These are phyloP conservation scores for Cyprichromis sp. DNA, from an alignment of 2,113 vertebrate species.

Conservation along the genomic window DNA sequence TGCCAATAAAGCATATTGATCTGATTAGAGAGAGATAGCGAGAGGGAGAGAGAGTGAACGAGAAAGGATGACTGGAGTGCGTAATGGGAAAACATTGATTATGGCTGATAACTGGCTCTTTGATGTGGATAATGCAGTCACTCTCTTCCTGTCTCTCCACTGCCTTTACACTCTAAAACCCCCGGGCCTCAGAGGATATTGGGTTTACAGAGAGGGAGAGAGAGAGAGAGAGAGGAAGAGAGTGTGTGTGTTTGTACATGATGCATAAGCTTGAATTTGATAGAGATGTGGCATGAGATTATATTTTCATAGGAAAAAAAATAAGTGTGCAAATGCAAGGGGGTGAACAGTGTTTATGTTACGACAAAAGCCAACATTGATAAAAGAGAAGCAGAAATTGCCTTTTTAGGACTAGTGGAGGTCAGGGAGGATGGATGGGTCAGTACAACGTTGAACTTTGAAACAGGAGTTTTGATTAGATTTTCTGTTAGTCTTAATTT, in stretches of 20 bases:
- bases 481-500: neutral
- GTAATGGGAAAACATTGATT: conserved; percentile 75
- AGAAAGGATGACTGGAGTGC: conserved; percentile 4
- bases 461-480: neutral
- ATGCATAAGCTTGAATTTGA: neutral
- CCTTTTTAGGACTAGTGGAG: neutral
- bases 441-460: neutral
- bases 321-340: neutral
- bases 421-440: neutral
- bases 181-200: conserved; percentile 67
- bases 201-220: conserved; percentile 30
- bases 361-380: fast-evolving
- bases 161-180: conserved; percentile 64
- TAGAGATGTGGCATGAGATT: neutral
- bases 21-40: neutral
- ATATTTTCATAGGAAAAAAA: neutral
- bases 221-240: neutral
- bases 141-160: conserved; percentile 66
- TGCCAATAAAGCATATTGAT: conserved; percentile 51
- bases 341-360: neutral
- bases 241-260: neutral
- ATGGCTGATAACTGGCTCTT: conserved; percentile 72
- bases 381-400: neutral
- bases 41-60: neutral
- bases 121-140: conserved; percentile 76